A percentile compares a stretch with the other conserved stretches of the same genome.
These are phyloP conservation scores for Nomada fucata DNA, from an alignment of 2,888 invertebrate species.

Conservation along the genomic window DNA sequence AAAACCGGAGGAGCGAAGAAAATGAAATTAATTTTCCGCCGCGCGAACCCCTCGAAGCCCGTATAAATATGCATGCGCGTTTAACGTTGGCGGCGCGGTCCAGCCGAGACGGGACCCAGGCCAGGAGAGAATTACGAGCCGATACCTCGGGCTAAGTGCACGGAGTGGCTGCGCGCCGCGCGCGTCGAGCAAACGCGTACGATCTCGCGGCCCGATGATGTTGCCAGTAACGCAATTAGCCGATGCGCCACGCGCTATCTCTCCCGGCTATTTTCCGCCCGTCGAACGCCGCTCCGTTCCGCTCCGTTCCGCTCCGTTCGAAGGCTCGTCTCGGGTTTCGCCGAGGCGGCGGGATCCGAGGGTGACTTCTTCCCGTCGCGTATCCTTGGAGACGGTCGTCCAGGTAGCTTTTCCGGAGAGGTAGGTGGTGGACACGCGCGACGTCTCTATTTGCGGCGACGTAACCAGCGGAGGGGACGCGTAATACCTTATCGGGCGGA, in stretches of 20 bases:
- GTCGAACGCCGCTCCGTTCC: slow-evolving; percentile 19
- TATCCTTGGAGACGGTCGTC: background rate
- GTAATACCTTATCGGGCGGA: slow-evolving; percentile 19
- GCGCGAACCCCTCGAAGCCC: slow-evolving; percentile 31
- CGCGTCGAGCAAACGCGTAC: slow-evolving; percentile 62
- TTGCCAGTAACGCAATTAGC: slow-evolving; percentile 63
- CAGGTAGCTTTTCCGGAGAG: background rate
- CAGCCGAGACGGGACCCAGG: background rate
- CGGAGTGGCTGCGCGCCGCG: slow-evolving; percentile 39
- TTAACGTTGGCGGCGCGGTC: slow-evolving; percentile 11
- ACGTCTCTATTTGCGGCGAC: background rate
- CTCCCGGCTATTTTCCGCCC: slow-evolving; percentile 48
- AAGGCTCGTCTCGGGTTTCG: background rate
- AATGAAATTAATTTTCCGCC: slow-evolving; percentile 53
- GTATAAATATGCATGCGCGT: slow-evolving; percentile 57
- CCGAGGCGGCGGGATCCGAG: background rate
- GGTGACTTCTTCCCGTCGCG: background rate
- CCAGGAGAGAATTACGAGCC: slow-evolving; percentile 45
- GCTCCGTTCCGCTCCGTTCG: too few relatives aligned
- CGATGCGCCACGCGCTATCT: slow-evolving; percentile 41
- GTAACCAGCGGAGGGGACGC: slow-evolving; percentile 1
- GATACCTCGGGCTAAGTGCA: slow-evolving; percentile 67
- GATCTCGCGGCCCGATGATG: slow-evolving; percentile 59
- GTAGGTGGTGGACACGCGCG: background rate
- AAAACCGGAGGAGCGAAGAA: background rate